phyloP scores from a whole-genome alignment of 2,888 invertebrate species.

The Drosophila prostipennis region DNA sequence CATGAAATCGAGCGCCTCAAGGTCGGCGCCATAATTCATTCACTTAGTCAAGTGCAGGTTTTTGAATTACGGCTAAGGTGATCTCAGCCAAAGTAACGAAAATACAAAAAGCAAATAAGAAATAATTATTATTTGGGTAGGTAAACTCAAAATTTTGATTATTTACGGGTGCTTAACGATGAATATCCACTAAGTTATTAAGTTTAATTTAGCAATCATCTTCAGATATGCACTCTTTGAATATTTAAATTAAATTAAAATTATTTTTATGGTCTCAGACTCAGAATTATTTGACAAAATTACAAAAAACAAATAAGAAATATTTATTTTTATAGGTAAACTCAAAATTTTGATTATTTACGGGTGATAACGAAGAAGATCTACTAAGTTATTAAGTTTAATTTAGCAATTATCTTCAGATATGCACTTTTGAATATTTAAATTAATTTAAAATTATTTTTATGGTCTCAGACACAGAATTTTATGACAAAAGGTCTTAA shows the following conservation, averaged over 20 bases:
- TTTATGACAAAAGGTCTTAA: no score
- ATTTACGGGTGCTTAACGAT: neutral
- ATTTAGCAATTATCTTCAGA: neutral
- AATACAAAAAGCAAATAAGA: neutral
- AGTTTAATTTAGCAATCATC: neutral
- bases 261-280: neutral
- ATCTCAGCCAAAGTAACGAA: conserved; percentile 12
- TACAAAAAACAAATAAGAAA: neutral
- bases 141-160: conserved; percentile 1
- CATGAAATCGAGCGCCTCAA: conserved; percentile 19
- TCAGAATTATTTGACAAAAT: no score
- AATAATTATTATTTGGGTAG: conserved; percentile 1
- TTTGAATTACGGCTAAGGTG: conserved; percentile 18
- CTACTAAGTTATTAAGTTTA: no score
- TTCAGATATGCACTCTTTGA: neutral
- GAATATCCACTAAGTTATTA: neutral
- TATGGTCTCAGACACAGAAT: neutral
- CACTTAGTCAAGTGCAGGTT: conserved; percentile 29
- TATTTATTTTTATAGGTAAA: neutral
- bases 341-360: neutral
- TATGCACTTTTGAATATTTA: neutral
- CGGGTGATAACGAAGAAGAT: conserved; percentile 6
- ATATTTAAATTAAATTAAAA: neutral
- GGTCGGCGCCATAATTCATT: conserved; percentile 27
- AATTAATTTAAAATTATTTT: neutral